These are phyloP conservation scores for Lophura nycthemera DNA, from an alignment of 2,113 vertebrate species.

Conservation along the genomic window DNA sequence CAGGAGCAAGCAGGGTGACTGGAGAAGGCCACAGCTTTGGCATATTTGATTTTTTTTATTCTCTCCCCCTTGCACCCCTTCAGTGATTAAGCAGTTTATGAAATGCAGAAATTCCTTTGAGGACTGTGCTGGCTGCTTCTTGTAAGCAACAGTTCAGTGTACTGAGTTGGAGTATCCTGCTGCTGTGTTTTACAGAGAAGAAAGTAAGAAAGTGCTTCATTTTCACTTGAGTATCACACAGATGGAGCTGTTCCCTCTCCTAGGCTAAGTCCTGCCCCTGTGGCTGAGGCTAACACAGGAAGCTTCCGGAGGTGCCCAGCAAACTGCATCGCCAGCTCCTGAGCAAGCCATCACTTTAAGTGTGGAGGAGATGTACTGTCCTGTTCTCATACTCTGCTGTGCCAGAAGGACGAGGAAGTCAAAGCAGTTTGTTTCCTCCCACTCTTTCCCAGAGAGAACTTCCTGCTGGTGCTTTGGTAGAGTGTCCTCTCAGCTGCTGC, in stretches of 20 bases:
- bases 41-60: not conserved
- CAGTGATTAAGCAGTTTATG: not conserved
- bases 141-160: not conserved
- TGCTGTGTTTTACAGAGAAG: not conserved
- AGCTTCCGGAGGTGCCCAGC: not conserved
- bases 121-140: not conserved
- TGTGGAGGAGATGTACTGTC: not conserved
- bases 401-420: not conserved
- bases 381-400: not conserved
- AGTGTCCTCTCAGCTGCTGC: accelerated
- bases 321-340: not conserved
- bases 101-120: not conserved
- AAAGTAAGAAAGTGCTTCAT: not conserved
- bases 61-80: not conserved
- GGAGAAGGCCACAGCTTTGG: not conserved
- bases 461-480: not conserved
- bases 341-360: not conserved
- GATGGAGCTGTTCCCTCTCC: not conserved
- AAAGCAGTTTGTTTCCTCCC: conserved; percentile 30
- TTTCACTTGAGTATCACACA: accelerated
- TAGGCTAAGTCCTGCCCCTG: not conserved
- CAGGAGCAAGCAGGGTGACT: not conserved
- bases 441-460: not conserved
- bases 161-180: not conserved
- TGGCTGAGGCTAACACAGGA: not conserved